Evolutionary conservation across 1,140 invertebrate genomes (phyloP).

Genomic region (Drosophila setifemur): DNA sequence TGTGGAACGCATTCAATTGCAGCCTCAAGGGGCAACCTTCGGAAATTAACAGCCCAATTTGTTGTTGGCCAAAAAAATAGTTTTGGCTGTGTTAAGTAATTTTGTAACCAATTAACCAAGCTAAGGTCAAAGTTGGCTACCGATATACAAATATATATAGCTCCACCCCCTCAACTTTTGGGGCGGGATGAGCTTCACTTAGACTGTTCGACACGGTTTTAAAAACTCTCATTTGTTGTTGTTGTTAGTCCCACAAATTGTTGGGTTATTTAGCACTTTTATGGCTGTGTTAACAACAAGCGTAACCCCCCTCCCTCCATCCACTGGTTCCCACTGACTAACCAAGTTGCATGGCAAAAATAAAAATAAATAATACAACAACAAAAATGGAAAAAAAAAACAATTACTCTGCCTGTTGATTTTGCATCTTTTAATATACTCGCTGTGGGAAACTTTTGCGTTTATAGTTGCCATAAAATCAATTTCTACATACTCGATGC

Average conservation of each 20-base stretch:
- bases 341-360: constrained; percentile 29
- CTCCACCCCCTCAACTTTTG: constrained; percentile 6
- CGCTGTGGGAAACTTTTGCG: constrained; percentile 67
- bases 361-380: constrained; percentile 29
- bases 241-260: constrained; percentile 55
- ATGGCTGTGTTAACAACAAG: constrained; percentile 61
- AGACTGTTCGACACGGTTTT: constrained; percentile 18
- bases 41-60: constrained; percentile 41
- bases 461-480: constrained; percentile 63
- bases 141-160: constrained; percentile 33
- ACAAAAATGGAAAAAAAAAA: constrained; percentile 49
- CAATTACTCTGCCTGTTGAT: constrained; percentile 67
- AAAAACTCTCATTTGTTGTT: constrained; percentile 49
- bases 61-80: constrained; percentile 42
- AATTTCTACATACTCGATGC: constrained; percentile 21
- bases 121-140: constrained; percentile 56
- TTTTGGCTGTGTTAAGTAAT: constrained; percentile 30
- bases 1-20: neutral
- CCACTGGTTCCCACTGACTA: neutral
- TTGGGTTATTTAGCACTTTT: constrained; percentile 69
- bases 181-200: constrained; percentile 6
- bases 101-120: constrained; percentile 50
- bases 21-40: constrained; percentile 30
- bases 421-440: constrained; percentile 60
- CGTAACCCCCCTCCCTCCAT: neutral